A percentile compares a stretch with the other conserved stretches of the same genome.
These are phyloP conservation scores for Lagopus muta DNA, from an alignment of 2,113 vertebrate genomes.

Conservation along the genomic window DNA sequence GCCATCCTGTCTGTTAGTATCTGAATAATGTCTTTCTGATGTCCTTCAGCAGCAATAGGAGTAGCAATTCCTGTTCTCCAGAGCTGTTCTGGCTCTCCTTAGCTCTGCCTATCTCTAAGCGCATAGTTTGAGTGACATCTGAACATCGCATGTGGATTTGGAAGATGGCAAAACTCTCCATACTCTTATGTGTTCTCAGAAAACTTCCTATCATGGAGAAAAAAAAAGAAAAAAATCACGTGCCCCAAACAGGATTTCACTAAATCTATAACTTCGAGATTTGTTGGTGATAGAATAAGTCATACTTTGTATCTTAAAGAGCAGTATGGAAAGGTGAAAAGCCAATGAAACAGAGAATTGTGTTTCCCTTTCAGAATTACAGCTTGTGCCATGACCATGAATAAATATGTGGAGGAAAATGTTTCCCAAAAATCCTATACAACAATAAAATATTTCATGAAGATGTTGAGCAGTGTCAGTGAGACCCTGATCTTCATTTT, in stretches of 20 bases:
- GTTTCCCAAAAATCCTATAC: conserved; percentile 96
- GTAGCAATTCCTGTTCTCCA: background rate
- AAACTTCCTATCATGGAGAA: background rate
- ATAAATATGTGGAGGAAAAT: conserved; percentile 96
- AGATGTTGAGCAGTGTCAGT: conserved; percentile 95
- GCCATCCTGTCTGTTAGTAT: background rate
- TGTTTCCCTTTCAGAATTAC: conserved; percentile 85
- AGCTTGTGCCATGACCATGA: conserved; percentile 96
- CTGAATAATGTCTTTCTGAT: background rate
- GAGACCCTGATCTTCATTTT: conserved; percentile 99
- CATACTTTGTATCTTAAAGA: background rate
- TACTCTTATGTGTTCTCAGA: background rate
- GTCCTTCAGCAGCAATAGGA: background rate
- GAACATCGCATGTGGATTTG: background rate
- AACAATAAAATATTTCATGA: conserved; percentile 95
- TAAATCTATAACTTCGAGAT: background rate
- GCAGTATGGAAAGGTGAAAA: background rate
- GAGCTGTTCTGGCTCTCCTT: background rate
- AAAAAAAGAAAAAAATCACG: fast-evolving
- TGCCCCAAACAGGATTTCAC: background rate
- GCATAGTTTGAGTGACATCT: background rate
- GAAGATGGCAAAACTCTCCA: background rate
- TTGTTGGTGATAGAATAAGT: background rate
- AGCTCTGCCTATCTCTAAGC: background rate
- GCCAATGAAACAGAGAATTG: background rate